Base-by-base conservation (phyloP, 2,113 vertebrate species). In the Neolamprologus falcicula region DNA sequence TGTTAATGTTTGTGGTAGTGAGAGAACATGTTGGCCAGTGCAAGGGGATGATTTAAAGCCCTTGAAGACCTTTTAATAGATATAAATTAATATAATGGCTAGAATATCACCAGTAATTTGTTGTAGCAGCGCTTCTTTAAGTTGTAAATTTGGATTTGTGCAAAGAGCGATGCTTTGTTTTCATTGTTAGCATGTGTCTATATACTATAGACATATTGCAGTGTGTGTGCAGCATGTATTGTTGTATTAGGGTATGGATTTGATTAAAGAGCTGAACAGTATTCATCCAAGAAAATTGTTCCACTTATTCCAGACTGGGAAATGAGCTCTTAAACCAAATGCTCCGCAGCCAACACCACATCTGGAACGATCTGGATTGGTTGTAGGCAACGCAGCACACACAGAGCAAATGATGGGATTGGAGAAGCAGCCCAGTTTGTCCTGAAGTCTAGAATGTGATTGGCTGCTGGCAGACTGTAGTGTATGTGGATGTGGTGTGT, bases 281-380 rank as follows among this genome's bases (percentile, higher is more conserved):
- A 93, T 95, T 94, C 94, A 92, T 87, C 88, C 89, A 90, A 86
- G 93, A 93, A 94, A 92, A 93, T 90, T 82, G 82, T 91, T 88
- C 84, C 19, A 31, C 90, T 94, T 93, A 85, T 92, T 91, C 82
- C 92, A 88, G 93, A 85, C 90, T 93, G 95, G 94, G 93, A 95
- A 95, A 95, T 82, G 59, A 92, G 93, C 83, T 95, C 87, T 92
- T 92, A 85, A 95, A 94, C 86, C 85, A 78, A 92, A 90, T 5
- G 54, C 87, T 89, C 85, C 82, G 17, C 90, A 88, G 91, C 89
- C 80, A 86, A 86, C 90, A 90, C 90, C 86, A 86, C 93, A 92
- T 93, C 88, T 90, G 87, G 88, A 92, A 90, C 63, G 21, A 80
- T 66, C n/a, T 19, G 14, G 66, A 90, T 92, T 89, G 91, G 95